Base-by-base conservation (phyloP, 2,888 invertebrate genomes). In the Microchrysa polita region DNA sequence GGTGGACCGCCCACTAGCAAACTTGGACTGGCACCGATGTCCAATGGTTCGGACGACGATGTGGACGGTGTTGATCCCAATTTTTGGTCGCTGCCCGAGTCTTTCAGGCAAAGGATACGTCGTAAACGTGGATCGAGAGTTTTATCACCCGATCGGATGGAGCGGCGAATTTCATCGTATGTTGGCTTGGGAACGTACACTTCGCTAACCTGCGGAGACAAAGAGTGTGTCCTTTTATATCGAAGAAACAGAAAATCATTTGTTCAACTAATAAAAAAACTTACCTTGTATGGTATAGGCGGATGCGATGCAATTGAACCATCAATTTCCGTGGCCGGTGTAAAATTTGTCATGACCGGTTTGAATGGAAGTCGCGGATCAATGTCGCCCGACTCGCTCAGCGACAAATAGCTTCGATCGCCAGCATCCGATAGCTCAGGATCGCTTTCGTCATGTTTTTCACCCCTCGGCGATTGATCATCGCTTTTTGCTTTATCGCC, bases 321-420 rank as follows among this genome's bases (percentile, higher is more conserved):
- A 80, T 94, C 93, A 76, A 95, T 94, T 86, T 95, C 95, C 0
- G 91, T 92, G 27, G 94, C 94, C 0, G 95, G 94, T 14, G 91
- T 89, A 81, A 93, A 94, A 78, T 92, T 90, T n/a, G 92, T 90
- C 79, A 87, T 86, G 63, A 92, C 90, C 9, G 92, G 90, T 82
- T 94, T 93, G 80, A 94, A 94, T 0, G 94, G 93, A 78, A 93
- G 84, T 23, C 94, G 88, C 77, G 95, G 87, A 84, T 94, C 95
- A 44, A 92, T 89, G 80, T 95, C 94, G 12, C 88, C 87, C 69
- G 60, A 60, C 16, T 72, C 69, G 4, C 77, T 73, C 67, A 77
- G 78, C 48, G 78, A 52, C 48, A 77, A 59, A 53, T 79, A 77
- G 72, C 81, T 78, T 81, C 81, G 81, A 77, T 82, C 82, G 72